Evolutionary conservation across 92 coral and sea anemone genomes (phyloP), one percentile per base, ranked within the genome.

Genomic region (Pocillopora meandrina): DNA sequence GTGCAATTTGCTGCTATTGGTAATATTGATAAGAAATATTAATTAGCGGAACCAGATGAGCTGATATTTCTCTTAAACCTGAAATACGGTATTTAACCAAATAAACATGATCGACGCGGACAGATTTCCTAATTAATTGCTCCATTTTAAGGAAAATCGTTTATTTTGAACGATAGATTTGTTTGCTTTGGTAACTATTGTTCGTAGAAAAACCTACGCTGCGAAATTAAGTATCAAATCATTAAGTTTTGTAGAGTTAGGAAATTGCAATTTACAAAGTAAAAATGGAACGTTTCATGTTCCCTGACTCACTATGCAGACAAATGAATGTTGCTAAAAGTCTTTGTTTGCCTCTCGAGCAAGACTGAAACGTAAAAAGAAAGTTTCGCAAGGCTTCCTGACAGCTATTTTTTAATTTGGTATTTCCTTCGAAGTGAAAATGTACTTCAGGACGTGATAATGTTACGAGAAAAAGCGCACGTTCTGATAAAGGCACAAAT

Each of bases 171-270:
- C n/a, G 19, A 17, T 61, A 71, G 65, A 61, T 64, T 64, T 78
- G 62, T 78, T 78, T 78, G 82, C 72, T 78, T 61, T 78, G 12
- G 33, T 5, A 26, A 64, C 61, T 64, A 63, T 78, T 78, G 82
- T 78, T 64, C 72, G 11, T 13, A 9, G 36, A 49, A 42, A 42
- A 78, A 78, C 20, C 82, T 72, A 78, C 82, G 82, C 82, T 63
- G 31, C 31, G 21, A n/a, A 64, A 64, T 42, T 14, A 20, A 58
- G 79, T 14, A 69, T n/a, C 10, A 16, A 35, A 9, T 69, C 35
- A 69, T 36, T 52, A 69, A 69, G 74, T 15, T 69, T 34, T 69
- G 42, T 52, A 35, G 10, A 16, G 15, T 68, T 26, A 2, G 0
- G 5, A 17, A 2, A 33, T 13, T 13, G 14, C 47, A 16, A 16